Conservation (phyloP, 2,113 vertebrate species). For the Podocnemis expansa region DNA sequence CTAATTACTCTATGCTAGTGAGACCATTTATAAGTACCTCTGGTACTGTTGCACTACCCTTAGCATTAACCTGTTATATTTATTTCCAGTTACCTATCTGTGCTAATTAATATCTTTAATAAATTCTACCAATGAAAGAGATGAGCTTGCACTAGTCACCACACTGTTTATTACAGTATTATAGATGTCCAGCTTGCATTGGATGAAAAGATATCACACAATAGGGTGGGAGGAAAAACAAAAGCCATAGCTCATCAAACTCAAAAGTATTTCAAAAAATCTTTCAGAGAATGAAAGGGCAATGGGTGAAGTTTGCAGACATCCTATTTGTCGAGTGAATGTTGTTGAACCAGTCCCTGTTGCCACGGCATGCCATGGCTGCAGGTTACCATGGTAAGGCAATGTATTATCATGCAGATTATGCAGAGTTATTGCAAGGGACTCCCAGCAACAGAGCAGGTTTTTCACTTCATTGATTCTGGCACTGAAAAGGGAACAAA, state of each 20-base stretch:
- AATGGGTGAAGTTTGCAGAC: neutral
- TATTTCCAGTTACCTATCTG: neutral
- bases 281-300: neutral
- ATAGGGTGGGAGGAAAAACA: neutral
- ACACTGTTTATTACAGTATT: neutral
- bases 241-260: neutral
- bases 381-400: conserved; percentile 25
- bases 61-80: neutral
- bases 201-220: neutral
- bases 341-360: neutral
- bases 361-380: conserved; percentile 20
- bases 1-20: neutral
- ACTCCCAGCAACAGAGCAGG: conserved; percentile 43
- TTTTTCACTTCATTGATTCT: conserved; percentile 46
- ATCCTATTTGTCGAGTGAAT: neutral
- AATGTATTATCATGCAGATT: conserved; percentile 34
- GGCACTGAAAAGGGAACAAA: conserved; percentile 61
- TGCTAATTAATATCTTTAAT: neutral
- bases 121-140: rapidly evolving
- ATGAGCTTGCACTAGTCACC: neutral
- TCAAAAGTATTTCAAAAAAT: neutral
- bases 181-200: neutral
- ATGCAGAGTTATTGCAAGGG: conserved; percentile 16
- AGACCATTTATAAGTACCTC: rapidly evolving
- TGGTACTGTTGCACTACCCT: rapidly evolving